A percentile compares a stretch with the other conserved stretches of the same genome.
Evolutionary conservation across 2,888 invertebrate species (phyloP).

Genomic region (Camponotus fellah): DNA sequence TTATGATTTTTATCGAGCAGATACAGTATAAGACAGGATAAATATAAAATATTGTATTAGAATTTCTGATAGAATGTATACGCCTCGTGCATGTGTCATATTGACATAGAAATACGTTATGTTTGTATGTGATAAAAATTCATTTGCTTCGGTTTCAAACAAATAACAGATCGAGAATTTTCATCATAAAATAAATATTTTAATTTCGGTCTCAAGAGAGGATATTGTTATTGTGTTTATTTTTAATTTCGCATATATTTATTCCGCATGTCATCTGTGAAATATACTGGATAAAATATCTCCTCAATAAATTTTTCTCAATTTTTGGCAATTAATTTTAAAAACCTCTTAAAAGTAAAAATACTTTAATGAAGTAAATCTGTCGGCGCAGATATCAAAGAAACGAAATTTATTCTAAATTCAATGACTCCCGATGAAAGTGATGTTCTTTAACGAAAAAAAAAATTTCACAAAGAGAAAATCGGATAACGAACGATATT

Average conservation of each 20-base stretch:
- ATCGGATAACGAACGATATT: constrained; percentile 3
- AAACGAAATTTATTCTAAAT: constrained; percentile 10
- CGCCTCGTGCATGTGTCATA: background rate
- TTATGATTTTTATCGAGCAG: constrained; percentile 28
- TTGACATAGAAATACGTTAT: constrained; percentile 11
- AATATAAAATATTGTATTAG: constrained; percentile 26
- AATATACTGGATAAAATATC: background rate
- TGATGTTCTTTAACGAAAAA: background rate
- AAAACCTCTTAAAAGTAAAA: background rate
- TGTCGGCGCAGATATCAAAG: background rate
- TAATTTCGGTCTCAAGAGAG: constrained; percentile 13
- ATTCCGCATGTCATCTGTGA: background rate
- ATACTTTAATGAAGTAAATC: background rate
- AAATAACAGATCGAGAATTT: constrained; percentile 18
- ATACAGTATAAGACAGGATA: background rate
- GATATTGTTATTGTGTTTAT: constrained; percentile 3
- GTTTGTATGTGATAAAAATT: constrained; percentile 24
- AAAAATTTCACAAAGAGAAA: background rate
- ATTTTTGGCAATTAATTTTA: background rate
- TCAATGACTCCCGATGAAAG: background rate
- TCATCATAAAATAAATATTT: constrained; percentile 23
- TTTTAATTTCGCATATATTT: constrained; percentile 2
- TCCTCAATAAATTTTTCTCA: background rate
- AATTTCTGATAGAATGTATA: background rate
- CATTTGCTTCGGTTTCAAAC: background rate